A percentile compares a stretch with the other conserved stretches of the same genome.
These are phyloP conservation scores for Sorex maritimensis DNA, from an alignment of 2,797 vertebrate species.

Conservation along the genomic window DNA sequence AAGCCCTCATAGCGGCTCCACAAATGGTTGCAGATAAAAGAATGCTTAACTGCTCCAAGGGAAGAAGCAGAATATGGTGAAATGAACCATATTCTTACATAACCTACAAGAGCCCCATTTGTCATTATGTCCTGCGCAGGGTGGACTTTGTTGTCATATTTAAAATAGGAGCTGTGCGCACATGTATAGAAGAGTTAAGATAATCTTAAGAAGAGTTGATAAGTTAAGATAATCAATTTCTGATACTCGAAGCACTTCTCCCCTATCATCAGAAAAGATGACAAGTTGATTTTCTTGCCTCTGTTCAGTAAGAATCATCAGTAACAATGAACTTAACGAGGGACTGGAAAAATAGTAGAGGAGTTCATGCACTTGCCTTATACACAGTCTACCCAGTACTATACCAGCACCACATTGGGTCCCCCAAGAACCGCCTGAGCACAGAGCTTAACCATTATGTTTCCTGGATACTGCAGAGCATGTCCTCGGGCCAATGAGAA, in stretches of 20 bases:
- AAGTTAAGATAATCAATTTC: neutral
- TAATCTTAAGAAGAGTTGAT: neutral
- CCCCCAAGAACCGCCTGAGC: too few relatives aligned
- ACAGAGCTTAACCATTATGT: neutral
- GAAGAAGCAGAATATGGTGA: neutral
- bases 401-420: too few relatives aligned
- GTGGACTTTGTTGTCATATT: neutral
- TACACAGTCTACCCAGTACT: too few relatives aligned
- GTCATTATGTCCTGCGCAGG: neutral
- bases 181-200: neutral
- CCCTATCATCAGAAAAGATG: conserved; percentile 27
- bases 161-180: neutral
- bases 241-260: conserved; percentile 19
- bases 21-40: conserved; percentile 23
- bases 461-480: conserved; percentile 56
- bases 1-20: neutral
- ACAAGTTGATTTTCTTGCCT: conserved; percentile 19
- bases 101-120: neutral
- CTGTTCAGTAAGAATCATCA: neutral
- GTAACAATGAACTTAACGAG: neutral
- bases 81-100: neutral
- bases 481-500: conserved; percentile 60
- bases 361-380: too few relatives aligned
- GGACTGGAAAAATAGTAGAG: too few relatives aligned
- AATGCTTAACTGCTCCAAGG: neutral